Conservation (phyloP, 2,113 vertebrate genomes). For the Salvelinus alpinus region DNA sequence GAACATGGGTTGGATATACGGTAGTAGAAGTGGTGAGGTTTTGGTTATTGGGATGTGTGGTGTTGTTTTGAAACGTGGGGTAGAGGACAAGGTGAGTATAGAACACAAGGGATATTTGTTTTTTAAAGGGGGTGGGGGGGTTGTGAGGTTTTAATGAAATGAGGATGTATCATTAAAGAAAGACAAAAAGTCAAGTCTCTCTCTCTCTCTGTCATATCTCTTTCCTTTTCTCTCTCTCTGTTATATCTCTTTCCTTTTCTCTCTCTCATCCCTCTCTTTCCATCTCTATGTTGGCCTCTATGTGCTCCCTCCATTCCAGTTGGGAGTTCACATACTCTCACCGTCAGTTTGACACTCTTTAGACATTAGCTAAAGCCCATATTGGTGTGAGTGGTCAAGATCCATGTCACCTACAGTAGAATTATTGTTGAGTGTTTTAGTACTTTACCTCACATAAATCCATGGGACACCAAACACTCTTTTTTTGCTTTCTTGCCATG, state of each 20-base stretch:
- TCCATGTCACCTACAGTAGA: neutral
- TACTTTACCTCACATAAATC: slow-evolving; percentile 20
- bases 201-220: slow-evolving; percentile 2
- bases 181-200: neutral
- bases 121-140: no score
- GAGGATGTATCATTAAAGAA: no score
- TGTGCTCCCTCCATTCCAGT: slow-evolving; percentile 54
- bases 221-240: neutral
- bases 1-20: no score
- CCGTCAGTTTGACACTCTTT: slow-evolving; percentile 6
- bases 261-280: slow-evolving; percentile 18
- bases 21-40: no score
- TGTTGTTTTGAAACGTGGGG: no score
- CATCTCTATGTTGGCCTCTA: slow-evolving; percentile 54
- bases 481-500: slow-evolving; percentile 40
- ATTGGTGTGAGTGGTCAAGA: neutral
- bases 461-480: slow-evolving; percentile 21
- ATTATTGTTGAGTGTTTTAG: neutral
- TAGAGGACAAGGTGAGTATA: no score
- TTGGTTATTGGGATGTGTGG: no score
- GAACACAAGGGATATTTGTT: no score
- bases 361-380: no score
- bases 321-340: slow-evolving; percentile 30
- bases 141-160: no score
- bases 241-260: neutral